Percentiles rank a stretch among this genome's conserved stretches.
Evolutionary conservation across 2,113 vertebrate species (phyloP).

Genomic region (Falcunculus frontatus): DNA sequence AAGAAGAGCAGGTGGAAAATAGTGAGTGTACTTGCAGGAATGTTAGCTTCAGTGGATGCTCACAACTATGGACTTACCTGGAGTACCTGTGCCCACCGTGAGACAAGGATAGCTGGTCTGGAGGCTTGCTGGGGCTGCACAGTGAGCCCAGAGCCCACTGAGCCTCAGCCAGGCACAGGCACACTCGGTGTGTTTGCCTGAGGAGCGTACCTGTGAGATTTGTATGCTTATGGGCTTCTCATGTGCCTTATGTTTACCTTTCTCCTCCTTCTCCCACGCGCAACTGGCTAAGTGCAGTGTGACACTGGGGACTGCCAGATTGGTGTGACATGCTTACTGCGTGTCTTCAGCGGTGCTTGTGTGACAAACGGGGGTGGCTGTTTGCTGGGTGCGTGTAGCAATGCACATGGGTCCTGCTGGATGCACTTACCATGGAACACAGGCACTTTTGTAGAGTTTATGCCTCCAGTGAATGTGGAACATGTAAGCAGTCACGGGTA

Average conservation of each 20-base stretch:
- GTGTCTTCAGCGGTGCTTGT: neutral
- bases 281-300: neutral
- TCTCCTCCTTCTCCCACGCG: neutral
- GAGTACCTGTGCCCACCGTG: neutral
- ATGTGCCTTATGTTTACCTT: neutral
- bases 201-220: neutral
- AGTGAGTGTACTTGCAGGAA: neutral
- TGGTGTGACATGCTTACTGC: neutral
- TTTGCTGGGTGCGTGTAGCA: neutral
- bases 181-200: accelerated
- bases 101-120: neutral
- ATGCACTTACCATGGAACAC: accelerated
- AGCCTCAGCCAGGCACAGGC: neutral
- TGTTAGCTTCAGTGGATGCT: neutral
- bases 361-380: neutral
- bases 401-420: neutral
- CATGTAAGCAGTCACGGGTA: neutral
- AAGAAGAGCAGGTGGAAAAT: neutral
- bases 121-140: neutral
- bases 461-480: neutral
- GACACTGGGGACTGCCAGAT: neutral
- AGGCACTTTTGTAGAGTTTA: neutral
- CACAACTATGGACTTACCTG: neutral
- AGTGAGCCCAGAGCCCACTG: neutral
- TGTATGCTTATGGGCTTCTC: neutral